Percentiles rank a stretch among this genome's conserved stretches.
phyloP scores from a whole-genome alignment of 1,140 invertebrate genomes.

The Pseudomyrmex concolor region DNA sequence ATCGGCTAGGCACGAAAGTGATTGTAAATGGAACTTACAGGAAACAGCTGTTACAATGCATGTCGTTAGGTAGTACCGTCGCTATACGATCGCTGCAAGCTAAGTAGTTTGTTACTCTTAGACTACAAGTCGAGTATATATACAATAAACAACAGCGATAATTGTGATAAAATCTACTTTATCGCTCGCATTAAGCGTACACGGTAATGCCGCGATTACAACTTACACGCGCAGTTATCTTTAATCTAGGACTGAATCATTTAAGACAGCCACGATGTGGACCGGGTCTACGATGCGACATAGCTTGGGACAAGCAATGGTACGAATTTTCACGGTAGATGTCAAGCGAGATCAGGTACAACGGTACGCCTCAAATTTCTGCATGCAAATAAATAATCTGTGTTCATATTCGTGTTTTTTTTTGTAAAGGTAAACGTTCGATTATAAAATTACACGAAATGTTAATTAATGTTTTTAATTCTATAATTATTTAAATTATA shows the following conservation, averaged over 20 bases:
- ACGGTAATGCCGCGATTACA: constrained; percentile 60
- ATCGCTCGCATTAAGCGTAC: constrained; percentile 61
- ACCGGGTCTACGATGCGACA: constrained; percentile 32
- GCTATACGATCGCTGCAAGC: constrained; percentile 60
- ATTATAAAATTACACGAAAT: neutral
- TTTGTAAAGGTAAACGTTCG: no score
- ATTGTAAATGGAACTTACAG: constrained; percentile 66
- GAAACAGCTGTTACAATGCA: constrained; percentile 67
- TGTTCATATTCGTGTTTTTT: neutral
- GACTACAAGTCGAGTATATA: constrained; percentile 18
- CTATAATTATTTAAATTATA: neutral
- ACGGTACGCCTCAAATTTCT: neutral
- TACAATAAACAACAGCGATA: constrained; percentile 64
- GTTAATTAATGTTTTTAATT: neutral
- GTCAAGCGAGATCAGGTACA: neutral
- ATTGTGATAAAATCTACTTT: constrained; percentile 69
- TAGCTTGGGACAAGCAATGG: neutral
- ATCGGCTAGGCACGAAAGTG: constrained; percentile 60
- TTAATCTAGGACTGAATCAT: constrained; percentile 54
- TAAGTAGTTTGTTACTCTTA: constrained; percentile 63
- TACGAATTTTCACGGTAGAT: constrained; percentile 10
- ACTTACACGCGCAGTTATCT: constrained; percentile 53
- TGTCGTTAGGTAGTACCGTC: constrained; percentile 61
- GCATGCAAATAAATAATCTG: neutral
- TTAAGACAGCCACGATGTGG: constrained; percentile 31